Evolutionary conservation across 2,113 vertebrate genomes (phyloP).

Genomic region (Dasyurus viverrinus): DNA sequence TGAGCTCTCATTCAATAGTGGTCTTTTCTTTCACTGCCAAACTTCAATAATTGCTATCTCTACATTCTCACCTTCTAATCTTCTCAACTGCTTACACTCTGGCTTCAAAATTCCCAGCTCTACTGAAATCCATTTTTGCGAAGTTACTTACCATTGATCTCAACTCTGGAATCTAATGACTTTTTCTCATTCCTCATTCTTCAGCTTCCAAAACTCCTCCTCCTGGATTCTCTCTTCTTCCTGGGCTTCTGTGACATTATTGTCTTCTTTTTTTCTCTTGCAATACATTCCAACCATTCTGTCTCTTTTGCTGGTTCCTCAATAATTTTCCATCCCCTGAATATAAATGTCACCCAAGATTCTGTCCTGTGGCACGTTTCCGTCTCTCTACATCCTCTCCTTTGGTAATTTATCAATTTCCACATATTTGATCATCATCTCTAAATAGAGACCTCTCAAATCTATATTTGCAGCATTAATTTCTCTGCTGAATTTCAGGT

Average conservation of each 20-base stretch:
- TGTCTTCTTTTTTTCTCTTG: background rate
- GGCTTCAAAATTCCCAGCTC: background rate
- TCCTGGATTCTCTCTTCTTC: background rate
- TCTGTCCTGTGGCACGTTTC: background rate
- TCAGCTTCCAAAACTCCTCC: background rate
- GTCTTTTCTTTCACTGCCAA: background rate
- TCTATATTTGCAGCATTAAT: background rate
- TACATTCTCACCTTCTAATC: background rate
- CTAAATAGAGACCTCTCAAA: background rate
- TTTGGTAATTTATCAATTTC: background rate
- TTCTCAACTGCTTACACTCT: background rate
- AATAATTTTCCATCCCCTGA: background rate
- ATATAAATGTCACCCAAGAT: background rate
- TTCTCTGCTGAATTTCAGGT: background rate
- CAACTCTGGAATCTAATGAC: background rate
- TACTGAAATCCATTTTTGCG: background rate
- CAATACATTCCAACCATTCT: background rate
- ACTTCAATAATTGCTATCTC: background rate
- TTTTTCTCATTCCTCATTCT: background rate
- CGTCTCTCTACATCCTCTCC: background rate
- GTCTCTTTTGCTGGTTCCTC: background rate
- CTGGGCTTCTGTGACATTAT: background rate
- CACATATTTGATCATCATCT: background rate
- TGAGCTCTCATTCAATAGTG: background rate
- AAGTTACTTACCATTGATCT: background rate